Conservation (phyloP, 2,888 invertebrate species). For the Andrena camellia region DNA sequence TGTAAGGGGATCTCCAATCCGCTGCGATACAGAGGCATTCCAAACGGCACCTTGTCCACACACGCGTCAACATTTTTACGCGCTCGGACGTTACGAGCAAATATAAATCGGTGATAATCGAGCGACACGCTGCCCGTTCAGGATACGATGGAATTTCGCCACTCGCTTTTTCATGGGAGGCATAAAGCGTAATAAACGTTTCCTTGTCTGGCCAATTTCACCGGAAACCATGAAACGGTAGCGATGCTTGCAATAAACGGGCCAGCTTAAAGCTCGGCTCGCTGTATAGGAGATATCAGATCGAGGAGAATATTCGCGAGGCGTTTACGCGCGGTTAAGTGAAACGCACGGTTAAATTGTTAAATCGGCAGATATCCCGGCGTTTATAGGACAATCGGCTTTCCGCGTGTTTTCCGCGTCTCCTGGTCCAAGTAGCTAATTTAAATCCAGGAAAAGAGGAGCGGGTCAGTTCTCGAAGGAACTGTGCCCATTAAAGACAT, state of each 20-base stretch:
- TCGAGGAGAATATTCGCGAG: conserved; percentile 25
- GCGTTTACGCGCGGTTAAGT: conserved; percentile 6
- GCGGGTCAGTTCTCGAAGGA: background rate
- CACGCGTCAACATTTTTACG: background rate
- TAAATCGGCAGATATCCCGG: conserved; percentile 18
- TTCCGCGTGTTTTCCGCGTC: conserved; percentile 24
- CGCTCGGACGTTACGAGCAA: conserved; percentile 9
- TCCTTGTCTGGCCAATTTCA: conserved; percentile 56
- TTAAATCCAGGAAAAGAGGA: conserved; percentile 11
- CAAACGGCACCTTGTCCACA: background rate
- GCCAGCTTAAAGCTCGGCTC: conserved; percentile 7
- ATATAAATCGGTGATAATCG: conserved; percentile 74
- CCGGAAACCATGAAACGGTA: conserved; percentile 62
- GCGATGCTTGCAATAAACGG: conserved; percentile 41
- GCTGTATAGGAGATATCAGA: conserved; percentile 38
- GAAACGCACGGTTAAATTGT: conserved; percentile 31
- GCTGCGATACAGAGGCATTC: background rate
- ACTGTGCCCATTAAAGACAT: conserved; percentile 28
- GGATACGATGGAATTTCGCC: conserved; percentile 36
- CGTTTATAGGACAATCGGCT: conserved; percentile 44
- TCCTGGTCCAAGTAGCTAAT: conserved; percentile 35
- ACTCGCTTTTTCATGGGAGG: conserved; percentile 12
- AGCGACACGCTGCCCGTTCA: conserved; percentile 58
- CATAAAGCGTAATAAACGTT: conserved; percentile 37
- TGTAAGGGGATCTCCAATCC: conserved; percentile 7